Base-by-base conservation (phyloP, 92 coral and sea anemone genomes). In the Siderastrea radians region DNA sequence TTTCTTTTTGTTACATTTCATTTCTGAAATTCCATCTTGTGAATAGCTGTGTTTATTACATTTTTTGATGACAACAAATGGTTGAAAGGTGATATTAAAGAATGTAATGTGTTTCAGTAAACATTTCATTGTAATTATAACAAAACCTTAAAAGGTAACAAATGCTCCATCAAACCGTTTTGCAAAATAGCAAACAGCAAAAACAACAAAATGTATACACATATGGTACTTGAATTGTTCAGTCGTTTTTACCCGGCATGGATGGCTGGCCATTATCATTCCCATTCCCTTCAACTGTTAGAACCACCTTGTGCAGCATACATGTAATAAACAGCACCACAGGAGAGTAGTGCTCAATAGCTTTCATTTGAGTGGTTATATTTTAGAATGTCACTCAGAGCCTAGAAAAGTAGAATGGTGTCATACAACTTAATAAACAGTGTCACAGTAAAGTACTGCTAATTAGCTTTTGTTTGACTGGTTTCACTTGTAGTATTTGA, bases 21-120 rank as follows among this genome's bases (percentile, higher is more conserved):
- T 43, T 55, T 75, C 44, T 54, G 48, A 13, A 75, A 75, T 44
- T 52, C 46, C 63, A 74, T 14, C 15, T 10, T 38, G 9, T 54
- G 8, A 7, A 17, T 8, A 9, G 44, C 9, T 4, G 46, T 75
- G 49, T 75, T 75, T 66, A 12, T 66, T 66, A 1, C 71, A 66
- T 66, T 66, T 19, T 66, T 7, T 19, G 10, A n/a, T 12, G 49
- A 26, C 12, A 75, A 54, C 19, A 52, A 19, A 26, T 3, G 46
- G 63, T 74, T 75, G 65, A 16, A 75, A 75, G 80, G 66, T 57
- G 80, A 75, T 55, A 75, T 57, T 75, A 4, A 12, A 55, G 66
- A 75, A 75, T 75, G 49, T 64, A 16, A 10, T 54, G 7, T 44
- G 6, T 54, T 2, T 26, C 9, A 57, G 16, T 55, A 54, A 75